Base-by-base conservation (phyloP, 1,140 invertebrate genomes). In the Eupristina koningsbergeri region DNA sequence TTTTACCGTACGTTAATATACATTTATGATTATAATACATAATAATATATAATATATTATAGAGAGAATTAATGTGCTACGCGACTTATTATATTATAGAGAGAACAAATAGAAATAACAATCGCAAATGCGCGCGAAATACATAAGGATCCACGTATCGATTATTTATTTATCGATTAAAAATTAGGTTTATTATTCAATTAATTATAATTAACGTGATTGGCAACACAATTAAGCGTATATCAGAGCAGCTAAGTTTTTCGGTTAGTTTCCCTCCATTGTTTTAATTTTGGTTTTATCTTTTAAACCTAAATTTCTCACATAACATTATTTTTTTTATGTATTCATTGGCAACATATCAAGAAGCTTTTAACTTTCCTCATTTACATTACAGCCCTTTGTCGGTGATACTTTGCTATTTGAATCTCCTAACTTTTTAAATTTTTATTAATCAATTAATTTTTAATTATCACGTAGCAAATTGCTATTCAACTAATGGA, bases 211-310 rank as follows among this genome's bases (percentile, higher is more conserved):
- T 88, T 86, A 88, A 87, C 85, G 87, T 87, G 86, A 90, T 90
- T 91, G 89, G 89, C 89, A 91, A 91, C 89, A 90, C 88, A 91
- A 90, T 91, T 90, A 91, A 91, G 89, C 90, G 90, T 90, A 91
- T 89, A 87, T 89, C 84, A 87, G 88, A 89, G 88, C 88, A 88
- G 84, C 86, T 88, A 89, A 88, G 86, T 89, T 85, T 85, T 81
- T 81, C 80, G 80, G 64, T 85, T 67, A 85, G 64, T 81, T 76
- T 80, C 41, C 83, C 83, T 84, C 77, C 77, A 36, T n/a, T 80
- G 31, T 31, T n/a, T 34, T 39, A 45, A 69, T 83, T 34, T 47
- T 47, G 36, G 19, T 50, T 82, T n/a, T 67, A 8, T 64, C 34
- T 31, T 75, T 34, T 63, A 34, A 29, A 1, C 17, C 26, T 9